A percentile compares a stretch with the other conserved stretches of the same genome.
Evolutionary conservation across 2,113 vertebrate genomes (phyloP).

Genomic region (Gymnogyps californianus): DNA sequence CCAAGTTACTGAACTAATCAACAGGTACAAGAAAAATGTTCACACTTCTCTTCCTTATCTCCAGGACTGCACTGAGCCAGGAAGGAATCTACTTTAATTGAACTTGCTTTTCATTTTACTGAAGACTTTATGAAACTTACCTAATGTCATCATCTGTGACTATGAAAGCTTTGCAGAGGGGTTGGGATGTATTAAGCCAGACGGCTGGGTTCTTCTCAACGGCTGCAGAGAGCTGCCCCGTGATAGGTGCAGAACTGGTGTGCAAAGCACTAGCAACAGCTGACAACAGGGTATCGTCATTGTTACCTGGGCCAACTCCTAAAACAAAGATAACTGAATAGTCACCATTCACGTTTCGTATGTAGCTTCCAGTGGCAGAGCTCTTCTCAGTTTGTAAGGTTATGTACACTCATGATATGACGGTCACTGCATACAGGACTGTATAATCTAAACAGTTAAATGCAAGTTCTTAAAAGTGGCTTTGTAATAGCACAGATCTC

Average conservation of each 20-base stretch:
- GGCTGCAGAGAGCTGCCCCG: conserved; percentile 84
- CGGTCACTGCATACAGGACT: neutral
- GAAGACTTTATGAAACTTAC: conserved; percentile 39
- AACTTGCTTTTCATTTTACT: neutral
- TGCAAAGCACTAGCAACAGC: conserved; percentile 93
- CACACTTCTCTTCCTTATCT: neutral
- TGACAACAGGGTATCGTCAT: conserved; percentile 83
- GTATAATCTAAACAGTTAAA: neutral
- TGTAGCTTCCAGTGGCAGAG: neutral
- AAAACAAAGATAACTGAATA: neutral
- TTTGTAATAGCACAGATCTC: neutral
- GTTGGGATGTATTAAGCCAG: conserved; percentile 90
- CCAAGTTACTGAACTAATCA: neutral
- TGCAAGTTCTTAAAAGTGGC: neutral
- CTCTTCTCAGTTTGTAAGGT: neutral
- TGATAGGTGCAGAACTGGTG: conserved; percentile 87
- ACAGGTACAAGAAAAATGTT: neutral
- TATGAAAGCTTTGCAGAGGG: conserved; percentile 89
- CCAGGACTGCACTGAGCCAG: neutral
- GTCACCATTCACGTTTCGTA: neutral
- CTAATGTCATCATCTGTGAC: conserved; percentile 91
- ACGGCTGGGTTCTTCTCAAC: conserved; percentile 92
- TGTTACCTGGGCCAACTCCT: conserved; percentile 87
- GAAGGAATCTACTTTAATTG: neutral
- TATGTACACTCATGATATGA: too few relatives aligned